Evolutionary conservation across 2,888 invertebrate genomes (phyloP), one percentile per base, ranked within the genome.

Genomic region (Agrochola macilenta): DNA sequence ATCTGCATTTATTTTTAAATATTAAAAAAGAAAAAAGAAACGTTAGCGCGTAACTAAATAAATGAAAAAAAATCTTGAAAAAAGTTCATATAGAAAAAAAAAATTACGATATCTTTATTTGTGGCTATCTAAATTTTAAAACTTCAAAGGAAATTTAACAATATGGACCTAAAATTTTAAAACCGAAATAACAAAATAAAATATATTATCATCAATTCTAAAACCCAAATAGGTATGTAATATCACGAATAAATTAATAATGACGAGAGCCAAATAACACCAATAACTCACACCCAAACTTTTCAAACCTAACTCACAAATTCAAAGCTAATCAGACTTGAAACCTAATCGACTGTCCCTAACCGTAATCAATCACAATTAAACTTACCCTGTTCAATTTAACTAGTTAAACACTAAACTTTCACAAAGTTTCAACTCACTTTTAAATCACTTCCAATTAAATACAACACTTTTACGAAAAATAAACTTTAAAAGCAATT

Each of bases 361-460:
- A 72, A 78, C 78, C 78, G 69, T 57, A 70, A 87, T 85, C 69
- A 87, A 83, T 87, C 79, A 87, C 35, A 79, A 79, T 82, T 68
- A 81, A 76, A 86, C 86, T 86, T 68, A 83, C 86, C 86, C 61
- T 65, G 71, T 74, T 58, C 52, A 79, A 86, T 70, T 49, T 61
- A 81, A 76, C 65, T 81, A 64, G 54, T 60, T 49, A 60, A 69
- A 77, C 85, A 85, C 82, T 12, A 57, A 83, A 85, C 86, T 85
- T 70, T 77, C 85, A 85, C 86, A 61, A 79, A 85, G 74, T 85
- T 79, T 52, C 8, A 85, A 83, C n/a, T 30, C 85, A 85, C 83
- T 75, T 5, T 46, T 26, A 35, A 39, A 70, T 39, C 82, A 85
- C 85, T 63, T 64, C 43, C 17, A 58, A 43, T 14, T 5, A 8